A percentile compares a stretch with the other conserved stretches of the same genome.
Conservation (phyloP, 53 echinoderm and acorn worm genomes). For the Zoroaster sp. region DNA sequence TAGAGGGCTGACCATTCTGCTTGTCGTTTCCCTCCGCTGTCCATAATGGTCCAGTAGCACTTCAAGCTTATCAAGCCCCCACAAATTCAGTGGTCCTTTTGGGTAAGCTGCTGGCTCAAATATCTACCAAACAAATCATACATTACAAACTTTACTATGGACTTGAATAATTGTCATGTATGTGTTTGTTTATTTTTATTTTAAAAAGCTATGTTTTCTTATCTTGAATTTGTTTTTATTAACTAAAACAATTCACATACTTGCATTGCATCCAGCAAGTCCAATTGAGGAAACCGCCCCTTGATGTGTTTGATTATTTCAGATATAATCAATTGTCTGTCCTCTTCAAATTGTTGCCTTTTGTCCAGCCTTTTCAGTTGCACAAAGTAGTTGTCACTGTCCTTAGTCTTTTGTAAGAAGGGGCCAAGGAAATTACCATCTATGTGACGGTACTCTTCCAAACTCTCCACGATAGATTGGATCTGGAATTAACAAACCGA, state of each 20-base stretch:
- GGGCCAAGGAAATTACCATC: background rate
- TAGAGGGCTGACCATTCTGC: conserved; percentile 9
- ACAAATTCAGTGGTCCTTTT: background rate
- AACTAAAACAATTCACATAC: background rate
- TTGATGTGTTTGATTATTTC: background rate
- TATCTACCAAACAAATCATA: background rate
- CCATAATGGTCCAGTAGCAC: conserved; percentile 44
- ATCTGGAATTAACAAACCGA: background rate
- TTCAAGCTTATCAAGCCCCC: conserved; percentile 7
- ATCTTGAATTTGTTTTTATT: background rate
- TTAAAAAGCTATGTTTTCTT: background rate
- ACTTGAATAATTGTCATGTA: no score
- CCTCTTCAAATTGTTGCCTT: background rate
- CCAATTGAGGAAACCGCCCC: conserved; percentile 5
- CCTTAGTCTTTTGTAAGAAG: background rate
- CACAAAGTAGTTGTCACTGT: background rate
- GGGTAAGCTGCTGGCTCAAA: conserved; percentile 27
- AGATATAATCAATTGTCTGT: background rate
- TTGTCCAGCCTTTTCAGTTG: background rate
- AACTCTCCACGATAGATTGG: background rate
- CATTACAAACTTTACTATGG: background rate
- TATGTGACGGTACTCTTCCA: background rate
- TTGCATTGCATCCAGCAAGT: conserved; percentile 14
- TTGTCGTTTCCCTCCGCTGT: background rate
- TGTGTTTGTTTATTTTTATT: background rate